These are phyloP conservation scores for Drosophila simulans DNA, from an alignment of 1,140 invertebrate species.

Conservation along the genomic window DNA sequence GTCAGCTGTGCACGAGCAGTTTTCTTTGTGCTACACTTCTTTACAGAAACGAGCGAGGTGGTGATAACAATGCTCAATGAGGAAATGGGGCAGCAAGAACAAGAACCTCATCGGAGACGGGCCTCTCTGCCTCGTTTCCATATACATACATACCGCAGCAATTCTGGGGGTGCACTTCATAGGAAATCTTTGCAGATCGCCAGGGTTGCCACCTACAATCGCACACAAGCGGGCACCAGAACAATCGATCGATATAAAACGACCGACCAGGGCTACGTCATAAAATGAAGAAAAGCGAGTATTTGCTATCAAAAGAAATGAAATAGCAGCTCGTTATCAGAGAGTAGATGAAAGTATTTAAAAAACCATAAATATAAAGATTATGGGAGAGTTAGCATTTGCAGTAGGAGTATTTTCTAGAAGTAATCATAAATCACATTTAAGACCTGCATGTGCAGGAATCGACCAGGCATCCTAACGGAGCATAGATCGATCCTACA, in stretches of 20 bases:
- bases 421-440: not conserved
- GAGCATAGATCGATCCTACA: not conserved
- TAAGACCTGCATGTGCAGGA: slow-evolving; percentile 5
- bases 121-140: slow-evolving; percentile 23
- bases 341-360: too few relatives aligned
- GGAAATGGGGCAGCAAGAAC: slow-evolving; percentile 43
- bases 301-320: not conserved
- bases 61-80: slow-evolving; percentile 72
- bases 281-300: slow-evolving; percentile 7
- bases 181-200: slow-evolving; percentile 31
- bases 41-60: slow-evolving; percentile 28
- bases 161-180: not conserved
- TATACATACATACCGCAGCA: not conserved
- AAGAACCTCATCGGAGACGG: slow-evolving; percentile 20
- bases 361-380: too few relatives aligned
- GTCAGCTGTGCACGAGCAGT: slow-evolving; percentile 70
- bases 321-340: slow-evolving; percentile 14
- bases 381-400: too few relatives aligned
- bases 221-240: not conserved
- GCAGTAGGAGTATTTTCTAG: not conserved
- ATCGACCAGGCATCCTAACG: not conserved
- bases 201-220: slow-evolving; percentile 23
- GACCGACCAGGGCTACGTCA: slow-evolving; percentile 13
- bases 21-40: slow-evolving; percentile 70
- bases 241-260: slow-evolving; percentile 5